Base-by-base conservation (phyloP, 2,888 invertebrate genomes). In the Amphipoea oculea region DNA sequence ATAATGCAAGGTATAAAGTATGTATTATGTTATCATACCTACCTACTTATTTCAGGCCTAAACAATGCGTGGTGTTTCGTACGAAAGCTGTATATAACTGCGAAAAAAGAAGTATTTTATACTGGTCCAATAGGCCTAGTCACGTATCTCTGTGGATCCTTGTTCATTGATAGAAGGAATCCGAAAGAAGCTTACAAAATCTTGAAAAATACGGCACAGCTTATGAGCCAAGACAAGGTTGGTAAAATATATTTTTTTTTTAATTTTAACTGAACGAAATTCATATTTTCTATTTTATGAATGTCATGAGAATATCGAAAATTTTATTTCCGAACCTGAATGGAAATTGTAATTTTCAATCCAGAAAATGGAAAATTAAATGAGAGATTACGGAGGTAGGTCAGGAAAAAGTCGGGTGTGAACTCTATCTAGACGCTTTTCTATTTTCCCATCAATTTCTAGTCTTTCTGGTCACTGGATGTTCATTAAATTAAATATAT, bases 41-140 rank as follows among this genome's bases (percentile, higher is more conserved):
- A 20, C 23, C 36, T 67, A 12, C 89, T 65, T 75, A 23, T 91
- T 92, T 68, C 88, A 97, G 97, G 97, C 6, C 94, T 97, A 95
- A 96, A 97, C 92, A 94, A 95, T 83, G 92, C 97, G 54, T 97
- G 97, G 97, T 95, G 96, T 40, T 89, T 91, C 11, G 92, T 95
- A 81, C 94, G 95, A 66, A 96, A 96, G 78, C 95, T 97, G 87
- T 95, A 97, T 45, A 94, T 96, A 20, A 94, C 98, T 45, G 97
- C 96, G 29, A 98, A 97, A 91, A 97, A 96, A 86, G 97, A 97
- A 88, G 87, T 97, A 29, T 91, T 97, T 82, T 98, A 97, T 87
- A 94, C 96, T 6, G 97, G 97, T 82, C 96, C 97, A 1, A 97
- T 97, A 89, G 98, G 97, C 3, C 86, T 97, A 12, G 94, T 96